Conservation (phyloP, 2,888 invertebrate genomes). For the Portevinia maculata region DNA sequence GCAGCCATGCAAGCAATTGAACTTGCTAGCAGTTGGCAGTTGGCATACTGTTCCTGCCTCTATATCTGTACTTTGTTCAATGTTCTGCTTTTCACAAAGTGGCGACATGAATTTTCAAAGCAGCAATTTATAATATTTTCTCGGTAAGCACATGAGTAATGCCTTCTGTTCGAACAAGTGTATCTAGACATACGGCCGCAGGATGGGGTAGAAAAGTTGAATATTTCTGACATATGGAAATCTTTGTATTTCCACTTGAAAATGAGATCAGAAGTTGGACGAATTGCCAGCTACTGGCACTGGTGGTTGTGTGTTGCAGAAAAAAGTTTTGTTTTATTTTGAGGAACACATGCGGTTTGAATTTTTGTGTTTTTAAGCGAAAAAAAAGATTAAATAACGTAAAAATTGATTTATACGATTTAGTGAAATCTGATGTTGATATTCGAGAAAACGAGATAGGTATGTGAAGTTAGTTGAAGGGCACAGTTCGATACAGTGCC, state of each 20-base stretch:
- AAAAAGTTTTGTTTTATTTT: constrained; percentile 23
- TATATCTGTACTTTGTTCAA: constrained; percentile 13
- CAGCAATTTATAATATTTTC: constrained; percentile 69
- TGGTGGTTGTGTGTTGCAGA: constrained; percentile 23
- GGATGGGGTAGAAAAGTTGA: constrained; percentile 42
- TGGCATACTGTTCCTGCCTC: constrained; percentile 18
- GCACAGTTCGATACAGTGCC: no score
- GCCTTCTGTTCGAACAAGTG: constrained; percentile 73
- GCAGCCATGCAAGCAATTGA: constrained; percentile 71
- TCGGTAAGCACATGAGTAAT: constrained; percentile 70
- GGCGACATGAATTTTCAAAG: constrained; percentile 68
- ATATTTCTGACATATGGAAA: constrained; percentile 69
- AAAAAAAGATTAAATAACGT: background rate
- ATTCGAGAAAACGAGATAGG: no score
- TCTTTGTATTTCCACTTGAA: constrained; percentile 68
- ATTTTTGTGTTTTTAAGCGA: constrained; percentile 8
- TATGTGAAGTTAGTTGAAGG: no score
- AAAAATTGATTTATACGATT: no score
- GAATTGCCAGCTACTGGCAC: constrained; percentile 9
- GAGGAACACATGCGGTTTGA: constrained; percentile 24
- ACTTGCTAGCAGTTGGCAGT: constrained; percentile 62
- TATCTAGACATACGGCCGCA: constrained; percentile 42
- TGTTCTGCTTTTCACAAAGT: constrained; percentile 54
- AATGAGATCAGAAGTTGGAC: constrained; percentile 67
- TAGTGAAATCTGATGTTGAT: no score